Evolutionary conservation across 1,140 invertebrate species (phyloP), one percentile per base, ranked within the genome.

Genomic region (Drosophila mayri): DNA sequence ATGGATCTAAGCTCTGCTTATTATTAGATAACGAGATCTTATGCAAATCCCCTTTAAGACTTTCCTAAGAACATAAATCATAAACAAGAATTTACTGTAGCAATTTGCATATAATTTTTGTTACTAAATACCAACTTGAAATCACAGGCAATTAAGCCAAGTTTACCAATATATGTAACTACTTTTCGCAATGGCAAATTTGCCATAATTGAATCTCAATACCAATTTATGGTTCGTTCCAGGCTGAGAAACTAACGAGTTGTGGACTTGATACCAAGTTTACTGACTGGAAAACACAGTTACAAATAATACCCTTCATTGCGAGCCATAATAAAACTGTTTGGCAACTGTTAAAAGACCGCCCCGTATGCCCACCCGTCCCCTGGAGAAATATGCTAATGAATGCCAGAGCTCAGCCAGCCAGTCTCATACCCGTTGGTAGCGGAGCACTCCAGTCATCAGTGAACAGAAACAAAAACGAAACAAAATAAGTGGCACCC

Each of bases 371-470:
- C 71, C 57, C 10, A 4, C 41, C 63, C 20, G 58, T 57, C 47
- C 83, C 76, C 83, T 66, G 71, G 85, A 90, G 85, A 88, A 88
- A 88, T 88, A 88, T 88, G 84, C 85, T 88, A 88, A 88, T 84
- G 84, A 88, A 90, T 90, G 85, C 80, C 79, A 78, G 79, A 46
- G 68, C 63, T 47, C 65, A 60, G 40, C 50, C 65, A 63, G 43
- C 57, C 61, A 67, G 66, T 54, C 70, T 64, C 32, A 37, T 43
- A 50, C 25, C 18, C 40, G 37, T 38, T 35, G n/a, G 50, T 5
- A 38, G 47, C 18, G 44, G 6, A 30, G 50, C 77, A 37, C 57
- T 52, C 71, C 72, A 55, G 30, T 58, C 66, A 65, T 63, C 76
- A 79, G 55, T 50, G 67, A 54, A 35, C 60, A 82, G 76, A 87